Conservation (phyloP, 2,888 invertebrate species). For the Pseudeuparius sepicola region DNA sequence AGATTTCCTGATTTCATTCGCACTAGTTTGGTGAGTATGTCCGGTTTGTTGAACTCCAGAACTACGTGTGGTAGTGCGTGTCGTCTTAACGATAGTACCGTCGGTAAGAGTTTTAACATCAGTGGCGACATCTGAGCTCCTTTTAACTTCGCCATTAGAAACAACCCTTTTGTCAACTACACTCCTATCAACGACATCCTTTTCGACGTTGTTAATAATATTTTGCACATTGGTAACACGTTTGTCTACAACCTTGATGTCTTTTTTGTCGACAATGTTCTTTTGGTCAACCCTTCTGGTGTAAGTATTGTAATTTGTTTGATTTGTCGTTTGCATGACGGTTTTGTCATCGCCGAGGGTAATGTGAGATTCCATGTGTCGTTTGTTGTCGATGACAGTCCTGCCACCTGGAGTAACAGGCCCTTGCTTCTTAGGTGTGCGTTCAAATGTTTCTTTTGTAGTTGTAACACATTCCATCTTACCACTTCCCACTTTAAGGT, state of each 20-base stretch:
- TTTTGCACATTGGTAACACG: conserved; percentile 15
- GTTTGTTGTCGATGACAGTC: conserved; percentile 42
- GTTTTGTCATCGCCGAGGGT: conserved; percentile 48
- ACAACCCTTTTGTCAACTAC: conserved; percentile 10
- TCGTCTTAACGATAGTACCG: conserved; percentile 42
- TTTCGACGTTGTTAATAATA: conserved; percentile 17
- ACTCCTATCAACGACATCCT: conserved; percentile 16
- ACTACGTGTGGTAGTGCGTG: conserved; percentile 40
- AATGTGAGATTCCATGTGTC: conserved; percentile 59
- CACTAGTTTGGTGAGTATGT: conserved; percentile 19
- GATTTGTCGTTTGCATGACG: conserved; percentile 47
- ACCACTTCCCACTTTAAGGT: conserved; percentile 42
- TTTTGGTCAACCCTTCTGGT: conserved; percentile 30
- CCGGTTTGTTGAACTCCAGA: conserved; percentile 26
- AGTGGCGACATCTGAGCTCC: conserved; percentile 27
- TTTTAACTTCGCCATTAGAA: conserved; percentile 14
- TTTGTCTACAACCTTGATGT: conserved; percentile 19
- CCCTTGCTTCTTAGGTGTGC: conserved; percentile 45
- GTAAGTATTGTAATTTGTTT: conserved; percentile 44
- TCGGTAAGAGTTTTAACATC: conserved; percentile 42
- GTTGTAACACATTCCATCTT: conserved; percentile 44
- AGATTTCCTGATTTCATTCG: conserved; percentile 34
- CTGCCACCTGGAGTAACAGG: conserved; percentile 40
- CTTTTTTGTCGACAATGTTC: conserved; percentile 22
- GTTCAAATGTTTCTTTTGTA: conserved; percentile 44